These are phyloP conservation scores for Trachelus tabidus DNA, from an alignment of 2,888 invertebrate species.

Conservation along the genomic window DNA sequence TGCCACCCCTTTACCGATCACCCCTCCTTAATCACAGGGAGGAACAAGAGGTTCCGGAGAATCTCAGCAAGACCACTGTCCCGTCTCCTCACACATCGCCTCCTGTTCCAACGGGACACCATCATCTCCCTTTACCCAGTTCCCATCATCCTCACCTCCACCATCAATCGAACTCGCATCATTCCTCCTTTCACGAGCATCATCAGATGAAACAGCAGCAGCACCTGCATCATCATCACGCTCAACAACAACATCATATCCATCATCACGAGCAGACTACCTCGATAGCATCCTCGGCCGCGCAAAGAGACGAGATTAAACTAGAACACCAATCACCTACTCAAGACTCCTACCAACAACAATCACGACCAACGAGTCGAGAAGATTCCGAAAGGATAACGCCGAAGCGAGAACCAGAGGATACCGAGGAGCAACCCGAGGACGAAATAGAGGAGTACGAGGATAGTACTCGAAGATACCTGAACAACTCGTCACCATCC, in stretches of 20 bases:
- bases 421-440: slow-evolving; percentile 70
- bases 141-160: neutral
- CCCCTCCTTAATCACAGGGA: slow-evolving; percentile 72
- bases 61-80: slow-evolving; percentile 73
- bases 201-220: slow-evolving; percentile 30
- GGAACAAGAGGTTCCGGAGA: slow-evolving; percentile 82
- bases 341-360: slow-evolving; percentile 36
- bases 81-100: slow-evolving; percentile 49
- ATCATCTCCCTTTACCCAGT: slow-evolving; percentile 10
- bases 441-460: slow-evolving; percentile 71
- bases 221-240: slow-evolving; percentile 13
- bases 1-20: slow-evolving; percentile 74
- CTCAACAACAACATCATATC: slow-evolving; percentile 22
- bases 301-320: slow-evolving; percentile 48
- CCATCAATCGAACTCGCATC: slow-evolving; percentile 52
- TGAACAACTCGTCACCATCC: slow-evolving; percentile 48
- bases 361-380: slow-evolving; percentile 10
- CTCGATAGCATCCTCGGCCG: slow-evolving; percentile 40
- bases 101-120: slow-evolving; percentile 48
- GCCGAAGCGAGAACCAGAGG: slow-evolving; percentile 77
- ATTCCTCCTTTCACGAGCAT: slow-evolving; percentile 55
- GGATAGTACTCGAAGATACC: slow-evolving; percentile 51
- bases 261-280: slow-evolving; percentile 26
- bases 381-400: slow-evolving; percentile 68
- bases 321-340: slow-evolving; percentile 42